These are phyloP conservation scores for Synanthedon myopaeformis DNA, from an alignment of 2,888 invertebrate genomes.

Conservation along the genomic window DNA sequence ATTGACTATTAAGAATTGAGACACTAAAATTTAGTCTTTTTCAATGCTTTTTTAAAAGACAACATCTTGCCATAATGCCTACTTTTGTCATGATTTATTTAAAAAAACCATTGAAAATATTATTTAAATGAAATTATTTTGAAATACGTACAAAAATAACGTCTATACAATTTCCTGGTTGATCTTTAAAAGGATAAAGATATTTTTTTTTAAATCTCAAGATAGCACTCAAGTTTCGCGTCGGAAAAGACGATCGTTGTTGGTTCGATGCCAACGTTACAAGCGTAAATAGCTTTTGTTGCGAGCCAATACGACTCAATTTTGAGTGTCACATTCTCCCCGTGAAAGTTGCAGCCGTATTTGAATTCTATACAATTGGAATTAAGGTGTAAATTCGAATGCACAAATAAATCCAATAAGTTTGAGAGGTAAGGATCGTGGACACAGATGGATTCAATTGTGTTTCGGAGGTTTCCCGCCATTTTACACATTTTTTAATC, in stretches of 20 bases:
- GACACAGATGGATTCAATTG: constrained; percentile 24
- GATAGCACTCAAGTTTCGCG: constrained; percentile 4
- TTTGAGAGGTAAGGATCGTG: constrained; percentile 14
- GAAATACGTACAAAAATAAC: not conserved
- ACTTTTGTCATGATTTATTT: too few species aligned
- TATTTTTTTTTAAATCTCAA: constrained; percentile 14
- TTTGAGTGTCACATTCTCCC: not conserved
- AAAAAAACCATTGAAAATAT: too few species aligned
- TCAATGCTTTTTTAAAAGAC: too few species aligned
- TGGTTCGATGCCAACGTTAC: not conserved
- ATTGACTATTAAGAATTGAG: too few species aligned
- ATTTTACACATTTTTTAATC: not conserved
- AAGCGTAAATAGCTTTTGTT: not conserved
- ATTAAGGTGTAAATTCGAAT: not conserved
- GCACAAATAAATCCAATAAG: not conserved
- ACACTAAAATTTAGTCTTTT: too few species aligned
- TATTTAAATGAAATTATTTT: too few species aligned
- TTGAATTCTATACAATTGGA: not conserved
- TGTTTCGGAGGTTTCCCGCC: constrained; percentile 18
- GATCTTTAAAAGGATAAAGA: constrained; percentile 22
- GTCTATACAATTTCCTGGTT: constrained; percentile 6
- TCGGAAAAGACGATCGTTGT: not conserved
- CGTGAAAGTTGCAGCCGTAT: not conserved
- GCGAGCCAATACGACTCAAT: not conserved
- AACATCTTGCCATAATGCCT: too few species aligned